These are phyloP conservation scores for Stenoptilia bipunctidactyla DNA, from an alignment of 2,888 invertebrate genomes.

Conservation along the genomic window DNA sequence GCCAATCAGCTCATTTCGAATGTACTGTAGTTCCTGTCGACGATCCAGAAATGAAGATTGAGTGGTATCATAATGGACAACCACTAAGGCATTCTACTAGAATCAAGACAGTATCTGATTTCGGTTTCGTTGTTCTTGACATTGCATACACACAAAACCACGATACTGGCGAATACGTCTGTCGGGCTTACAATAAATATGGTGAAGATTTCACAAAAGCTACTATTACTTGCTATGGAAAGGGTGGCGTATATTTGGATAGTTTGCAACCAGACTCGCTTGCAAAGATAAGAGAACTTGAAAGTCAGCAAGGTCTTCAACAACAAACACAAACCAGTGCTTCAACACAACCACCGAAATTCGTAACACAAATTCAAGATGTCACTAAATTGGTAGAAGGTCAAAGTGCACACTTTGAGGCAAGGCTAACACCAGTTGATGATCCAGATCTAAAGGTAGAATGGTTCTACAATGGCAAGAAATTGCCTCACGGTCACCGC, in stretches of 20 bases:
- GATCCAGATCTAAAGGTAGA: conserved; percentile 96
- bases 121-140: conserved; percentile 94
- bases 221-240: conserved; percentile 86
- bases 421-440: conserved; percentile 91
- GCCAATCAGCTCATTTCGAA: conserved; percentile 95
- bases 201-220: conserved; percentile 91
- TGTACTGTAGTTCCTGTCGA: conserved; percentile 94
- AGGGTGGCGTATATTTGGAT: conserved; percentile 88
- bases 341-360: conserved; percentile 87
- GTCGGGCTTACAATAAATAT: conserved; percentile 91
- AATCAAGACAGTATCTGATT: conserved; percentile 94
- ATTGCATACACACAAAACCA: conserved; percentile 94
- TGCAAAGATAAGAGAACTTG: conserved; percentile 88
- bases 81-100: conserved; percentile 90
- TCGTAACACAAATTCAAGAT: conserved; percentile 88
- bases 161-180: conserved; percentile 94
- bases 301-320: conserved; percentile 78
- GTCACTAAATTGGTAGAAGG: conserved; percentile 92
- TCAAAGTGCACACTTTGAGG: conserved; percentile 94
- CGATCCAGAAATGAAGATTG: conserved; percentile 93
- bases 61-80: conserved; percentile 97
- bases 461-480: conserved; percentile 95
- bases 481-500: conserved; percentile 93
- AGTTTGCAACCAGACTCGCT: conserved; percentile 92
- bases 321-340: conserved; percentile 74